A percentile compares a stretch with the other conserved stretches of the same genome.
Conservation (phyloP, 2,888 invertebrate species). For the Cheilosia scutellata region DNA sequence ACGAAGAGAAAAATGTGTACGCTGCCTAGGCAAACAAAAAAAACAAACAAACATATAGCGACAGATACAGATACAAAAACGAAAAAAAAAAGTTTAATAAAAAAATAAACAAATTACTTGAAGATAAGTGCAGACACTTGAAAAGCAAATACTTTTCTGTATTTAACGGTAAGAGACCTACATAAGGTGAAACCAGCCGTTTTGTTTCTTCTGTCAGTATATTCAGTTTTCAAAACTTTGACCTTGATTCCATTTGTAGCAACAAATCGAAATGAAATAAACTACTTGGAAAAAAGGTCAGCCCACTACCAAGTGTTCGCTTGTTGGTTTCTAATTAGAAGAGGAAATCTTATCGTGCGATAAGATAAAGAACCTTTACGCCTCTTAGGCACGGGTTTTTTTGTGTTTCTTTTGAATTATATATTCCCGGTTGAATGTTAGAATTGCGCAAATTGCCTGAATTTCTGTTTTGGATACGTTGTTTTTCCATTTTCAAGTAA, state of each 20-base stretch:
- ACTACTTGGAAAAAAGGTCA: conserved; percentile 15
- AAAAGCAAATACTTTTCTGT: conserved; percentile 48
- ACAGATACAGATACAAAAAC: neutral
- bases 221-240: conserved; percentile 50
- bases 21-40: conserved; percentile 34
- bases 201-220: neutral
- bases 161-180: conserved; percentile 58
- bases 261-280: conserved; percentile 46
- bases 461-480: neutral
- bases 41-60: neutral
- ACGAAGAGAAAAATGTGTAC: conserved; percentile 21
- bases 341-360: conserved; percentile 38
- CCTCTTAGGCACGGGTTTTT: conserved; percentile 18
- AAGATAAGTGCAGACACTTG: conserved; percentile 53
- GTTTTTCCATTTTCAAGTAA: conserved; percentile 4
- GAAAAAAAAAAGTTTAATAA: conserved; percentile 33
- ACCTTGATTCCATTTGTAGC: conserved; percentile 68
- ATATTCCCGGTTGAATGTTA: neutral
- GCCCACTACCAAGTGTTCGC: neutral
- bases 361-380: conserved; percentile 39
- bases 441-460: conserved; percentile 42
- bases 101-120: conserved; percentile 60
- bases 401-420: conserved; percentile 1
- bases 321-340: conserved; percentile 38
- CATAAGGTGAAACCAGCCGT: conserved; percentile 63